A percentile compares a stretch with the other conserved stretches of the same genome.
These are phyloP conservation scores for Nysson spinosus DNA, from an alignment of 2,888 invertebrate genomes.

Conservation along the genomic window DNA sequence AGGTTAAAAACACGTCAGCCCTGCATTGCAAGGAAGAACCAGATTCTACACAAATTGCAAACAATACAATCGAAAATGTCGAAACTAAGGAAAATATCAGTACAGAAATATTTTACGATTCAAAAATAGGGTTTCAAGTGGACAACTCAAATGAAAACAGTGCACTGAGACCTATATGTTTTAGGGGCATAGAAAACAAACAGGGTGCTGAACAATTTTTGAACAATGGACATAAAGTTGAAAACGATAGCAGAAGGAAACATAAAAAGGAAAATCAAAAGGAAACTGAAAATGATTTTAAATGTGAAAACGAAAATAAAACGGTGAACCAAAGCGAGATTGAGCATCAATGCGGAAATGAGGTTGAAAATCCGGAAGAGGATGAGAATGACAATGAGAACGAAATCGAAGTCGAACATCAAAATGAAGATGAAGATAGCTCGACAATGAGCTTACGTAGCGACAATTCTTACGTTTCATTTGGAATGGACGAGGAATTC, in stretches of 20 bases:
- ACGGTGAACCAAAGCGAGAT: not conserved
- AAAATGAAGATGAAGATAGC: conserved; percentile 74
- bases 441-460: conserved; percentile 79
- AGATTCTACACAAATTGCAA: conserved; percentile 8
- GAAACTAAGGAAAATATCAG: too few relatives aligned
- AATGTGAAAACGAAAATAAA: not conserved
- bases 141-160: not conserved
- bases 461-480: conserved; percentile 80
- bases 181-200: too few relatives aligned
- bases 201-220: too few relatives aligned
- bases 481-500: conserved; percentile 84
- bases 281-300: not conserved
- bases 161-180: not conserved
- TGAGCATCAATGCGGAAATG: not conserved
- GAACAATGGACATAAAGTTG: not conserved
- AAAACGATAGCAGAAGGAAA: not conserved
- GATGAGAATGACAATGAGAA: conserved; percentile 6
- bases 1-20: not conserved
- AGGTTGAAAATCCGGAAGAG: not conserved
- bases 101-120: too few relatives aligned
- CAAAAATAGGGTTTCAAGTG: too few relatives aligned
- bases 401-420: conserved; percentile 27
- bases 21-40: conserved; percentile 10
- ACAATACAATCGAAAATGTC: too few relatives aligned
- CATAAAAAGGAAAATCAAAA: not conserved